These are phyloP conservation scores for Cuculus canorus DNA, from an alignment of 2,797 vertebrate species.

Conservation along the genomic window DNA sequence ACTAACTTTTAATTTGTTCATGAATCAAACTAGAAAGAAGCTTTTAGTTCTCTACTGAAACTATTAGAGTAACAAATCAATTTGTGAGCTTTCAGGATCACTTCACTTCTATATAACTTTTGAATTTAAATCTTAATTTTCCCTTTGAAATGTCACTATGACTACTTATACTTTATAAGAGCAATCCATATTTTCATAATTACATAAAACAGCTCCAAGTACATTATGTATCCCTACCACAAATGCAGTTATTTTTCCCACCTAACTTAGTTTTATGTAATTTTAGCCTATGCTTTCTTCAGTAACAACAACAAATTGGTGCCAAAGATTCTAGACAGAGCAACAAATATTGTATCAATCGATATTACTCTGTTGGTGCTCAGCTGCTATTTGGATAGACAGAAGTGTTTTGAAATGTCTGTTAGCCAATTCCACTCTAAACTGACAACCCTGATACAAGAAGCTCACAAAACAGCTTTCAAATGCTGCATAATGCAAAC, in stretches of 20 bases:
- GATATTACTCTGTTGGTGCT: background rate
- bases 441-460: background rate
- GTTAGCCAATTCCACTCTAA: background rate
- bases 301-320: background rate
- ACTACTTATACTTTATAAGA: slow-evolving; percentile 40
- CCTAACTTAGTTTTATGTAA: slow-evolving; percentile 12
- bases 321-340: slow-evolving; percentile 27
- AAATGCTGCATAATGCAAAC: background rate
- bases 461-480: background rate
- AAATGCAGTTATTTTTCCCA: slow-evolving; percentile 41
- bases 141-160: slow-evolving; percentile 50
- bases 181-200: slow-evolving; percentile 54
- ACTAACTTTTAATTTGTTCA: background rate
- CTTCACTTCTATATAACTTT: slow-evolving; percentile 6
- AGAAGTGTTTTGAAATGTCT: background rate
- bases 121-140: slow-evolving; percentile 42
- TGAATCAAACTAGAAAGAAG: background rate
- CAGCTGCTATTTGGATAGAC: background rate
- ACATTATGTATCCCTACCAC: background rate
- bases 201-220: slow-evolving; percentile 38
- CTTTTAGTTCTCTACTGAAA: slow-evolving; percentile 36
- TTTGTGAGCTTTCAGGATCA: slow-evolving; percentile 50
- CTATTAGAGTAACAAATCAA: slow-evolving; percentile 28
- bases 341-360: slow-evolving; percentile 53
- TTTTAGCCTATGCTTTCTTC: background rate